These are phyloP conservation scores for Onthophagus taurus DNA, from an alignment of 1,140 invertebrate genomes.

Conservation along the genomic window DNA sequence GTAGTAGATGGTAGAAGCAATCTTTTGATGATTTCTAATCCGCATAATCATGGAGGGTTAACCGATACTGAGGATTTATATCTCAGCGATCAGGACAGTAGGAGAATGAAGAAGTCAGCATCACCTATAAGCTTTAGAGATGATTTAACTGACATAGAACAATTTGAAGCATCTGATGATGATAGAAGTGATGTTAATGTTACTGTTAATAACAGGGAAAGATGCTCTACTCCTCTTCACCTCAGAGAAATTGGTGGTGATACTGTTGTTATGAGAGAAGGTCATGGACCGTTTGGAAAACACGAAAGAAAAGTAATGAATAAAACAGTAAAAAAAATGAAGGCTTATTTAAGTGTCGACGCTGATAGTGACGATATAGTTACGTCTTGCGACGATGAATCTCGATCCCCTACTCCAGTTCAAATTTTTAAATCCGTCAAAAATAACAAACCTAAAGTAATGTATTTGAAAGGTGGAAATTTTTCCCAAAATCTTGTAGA, in stretches of 20 bases:
- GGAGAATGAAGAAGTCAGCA: neutral
- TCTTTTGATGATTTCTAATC: too few species aligned
- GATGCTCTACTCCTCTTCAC: constrained; percentile 26
- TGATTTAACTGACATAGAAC: constrained; percentile 23
- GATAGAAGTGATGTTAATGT: constrained; percentile 20
- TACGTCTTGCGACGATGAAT: constrained; percentile 42
- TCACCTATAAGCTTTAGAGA: constrained; percentile 4
- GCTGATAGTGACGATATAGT: constrained; percentile 44
- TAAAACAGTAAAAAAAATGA: constrained; percentile 3
- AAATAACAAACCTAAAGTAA: constrained; percentile 28
- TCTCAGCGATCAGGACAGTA: constrained; percentile 34
- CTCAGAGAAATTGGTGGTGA: constrained; percentile 24
- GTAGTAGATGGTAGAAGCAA: constrained; percentile 26
- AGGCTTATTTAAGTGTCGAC: constrained; percentile 26
- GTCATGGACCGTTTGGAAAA: constrained; percentile 25
- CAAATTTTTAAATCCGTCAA: too few species aligned
- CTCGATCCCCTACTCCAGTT: constrained; percentile 2
- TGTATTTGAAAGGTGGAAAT: constrained; percentile 42
- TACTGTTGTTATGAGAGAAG: constrained; percentile 28
- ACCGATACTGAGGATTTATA: constrained; percentile 48
- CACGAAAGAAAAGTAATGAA: constrained; percentile 28
- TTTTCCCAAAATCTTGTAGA: constrained; percentile 39
- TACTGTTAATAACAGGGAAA: constrained; percentile 17
- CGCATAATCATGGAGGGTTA: too few species aligned
- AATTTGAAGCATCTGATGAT: constrained; percentile 28